These are phyloP conservation scores for Leptura quadrifasciata DNA, from an alignment of 2,888 invertebrate genomes.

Conservation along the genomic window DNA sequence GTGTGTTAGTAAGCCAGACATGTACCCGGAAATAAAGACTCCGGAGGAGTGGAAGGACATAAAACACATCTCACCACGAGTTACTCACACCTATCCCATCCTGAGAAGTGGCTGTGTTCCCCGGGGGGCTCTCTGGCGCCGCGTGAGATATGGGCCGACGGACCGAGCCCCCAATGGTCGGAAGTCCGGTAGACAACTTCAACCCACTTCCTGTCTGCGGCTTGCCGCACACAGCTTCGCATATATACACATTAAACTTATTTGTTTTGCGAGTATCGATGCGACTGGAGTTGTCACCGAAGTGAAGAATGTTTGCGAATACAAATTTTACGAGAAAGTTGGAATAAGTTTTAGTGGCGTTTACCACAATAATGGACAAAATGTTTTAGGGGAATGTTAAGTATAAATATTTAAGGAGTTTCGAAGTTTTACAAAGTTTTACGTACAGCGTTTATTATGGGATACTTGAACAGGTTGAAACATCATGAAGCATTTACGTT, in stretches of 20 bases:
- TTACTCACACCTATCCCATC: slow-evolving; percentile 62
- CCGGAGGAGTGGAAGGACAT: slow-evolving; percentile 54
- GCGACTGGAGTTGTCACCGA: slow-evolving; percentile 53
- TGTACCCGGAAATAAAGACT: slow-evolving; percentile 51
- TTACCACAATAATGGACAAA: background rate
- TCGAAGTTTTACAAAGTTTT: slow-evolving; percentile 18
- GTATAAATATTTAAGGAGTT: slow-evolving; percentile 21
- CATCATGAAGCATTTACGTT: background rate
- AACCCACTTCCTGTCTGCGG: slow-evolving; percentile 68
- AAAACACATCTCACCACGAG: slow-evolving; percentile 60
- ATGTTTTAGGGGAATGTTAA: slow-evolving; percentile 9
- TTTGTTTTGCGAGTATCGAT: slow-evolving; percentile 66
- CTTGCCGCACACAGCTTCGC: slow-evolving; percentile 60
- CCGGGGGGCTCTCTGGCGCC: slow-evolving; percentile 66
- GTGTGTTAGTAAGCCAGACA: slow-evolving; percentile 49
- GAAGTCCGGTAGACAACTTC: slow-evolving; percentile 69
- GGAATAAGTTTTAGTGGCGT: slow-evolving; percentile 6
- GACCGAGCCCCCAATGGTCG: slow-evolving; percentile 63
- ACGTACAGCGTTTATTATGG: slow-evolving; percentile 3
- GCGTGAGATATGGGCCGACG: slow-evolving; percentile 67
- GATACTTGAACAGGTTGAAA: background rate
- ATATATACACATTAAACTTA: slow-evolving; percentile 62
- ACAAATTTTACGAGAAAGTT: slow-evolving; percentile 1
- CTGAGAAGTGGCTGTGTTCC: slow-evolving; percentile 60
- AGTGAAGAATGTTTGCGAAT: slow-evolving; percentile 26